These are phyloP conservation scores for Xyliphius kryptos DNA, from an alignment of 2,113 vertebrate species.

Conservation along the genomic window DNA sequence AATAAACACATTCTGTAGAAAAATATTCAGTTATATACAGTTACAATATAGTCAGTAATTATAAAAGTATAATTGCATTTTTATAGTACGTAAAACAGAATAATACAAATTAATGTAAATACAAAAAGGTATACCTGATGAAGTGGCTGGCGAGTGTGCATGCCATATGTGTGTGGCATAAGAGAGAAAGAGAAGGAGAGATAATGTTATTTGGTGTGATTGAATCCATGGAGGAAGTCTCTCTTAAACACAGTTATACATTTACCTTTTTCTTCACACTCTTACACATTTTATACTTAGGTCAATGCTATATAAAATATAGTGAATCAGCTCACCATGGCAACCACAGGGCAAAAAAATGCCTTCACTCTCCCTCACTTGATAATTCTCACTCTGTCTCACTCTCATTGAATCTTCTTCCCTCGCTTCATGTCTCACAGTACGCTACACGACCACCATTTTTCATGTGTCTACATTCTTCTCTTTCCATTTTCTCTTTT, in stretches of 20 bases:
- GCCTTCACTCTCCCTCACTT: not conserved
- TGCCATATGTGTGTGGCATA: not conserved
- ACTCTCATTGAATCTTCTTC: not conserved
- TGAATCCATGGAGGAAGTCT: no score
- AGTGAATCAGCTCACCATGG: constrained; percentile 22
- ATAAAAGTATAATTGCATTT: no score
- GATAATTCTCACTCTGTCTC: constrained; percentile 1
- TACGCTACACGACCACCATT: no score
- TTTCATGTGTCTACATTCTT: no score
- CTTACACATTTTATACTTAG: no score
- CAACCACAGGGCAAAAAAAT: not conserved
- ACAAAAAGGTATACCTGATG: not conserved
- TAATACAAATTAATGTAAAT: not conserved
- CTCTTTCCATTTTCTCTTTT: no score
- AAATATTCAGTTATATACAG: no score
- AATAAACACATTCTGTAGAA: no score
- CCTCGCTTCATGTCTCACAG: not conserved
- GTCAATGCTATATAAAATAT: not conserved
- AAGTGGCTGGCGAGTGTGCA: not conserved
- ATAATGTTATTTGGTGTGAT: not conserved
- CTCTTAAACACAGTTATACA: no score
- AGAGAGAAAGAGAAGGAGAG: not conserved
- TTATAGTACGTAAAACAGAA: no score
- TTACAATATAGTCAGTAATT: no score
- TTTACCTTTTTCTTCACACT: no score